phyloP scores from a whole-genome alignment of 1,140 invertebrate species.

The Asobara japonica region DNA sequence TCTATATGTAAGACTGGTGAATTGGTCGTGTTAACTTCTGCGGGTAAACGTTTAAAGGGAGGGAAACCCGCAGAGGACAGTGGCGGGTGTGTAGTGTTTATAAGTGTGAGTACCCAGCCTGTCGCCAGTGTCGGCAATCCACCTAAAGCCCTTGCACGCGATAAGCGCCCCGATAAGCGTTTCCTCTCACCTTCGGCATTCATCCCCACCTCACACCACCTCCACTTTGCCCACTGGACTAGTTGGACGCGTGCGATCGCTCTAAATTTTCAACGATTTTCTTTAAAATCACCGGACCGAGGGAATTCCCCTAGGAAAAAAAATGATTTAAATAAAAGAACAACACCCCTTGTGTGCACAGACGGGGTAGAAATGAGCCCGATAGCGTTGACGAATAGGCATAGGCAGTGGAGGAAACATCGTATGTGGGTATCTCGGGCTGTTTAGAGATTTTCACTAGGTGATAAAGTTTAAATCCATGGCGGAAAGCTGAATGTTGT shows the following conservation, averaged over 20 bases:
- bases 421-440: conserved; percentile 9
- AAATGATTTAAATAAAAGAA: conserved; percentile 18
- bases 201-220: conserved; percentile 13
- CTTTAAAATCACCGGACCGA: conserved; percentile 57
- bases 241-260: conserved; percentile 33
- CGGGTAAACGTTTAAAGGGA: conserved; percentile 1
- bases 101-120: conserved; percentile 18
- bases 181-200: conserved; percentile 24
- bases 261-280: conserved; percentile 65
- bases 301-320: background rate
- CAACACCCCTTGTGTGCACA: background rate
- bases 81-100: conserved; percentile 4
- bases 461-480: conserved; percentile 38
- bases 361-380: conserved; percentile 33
- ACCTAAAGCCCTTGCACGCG: conserved; percentile 61
- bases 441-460: conserved; percentile 50
- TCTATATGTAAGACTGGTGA: background rate
- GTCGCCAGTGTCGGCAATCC: conserved; percentile 49
- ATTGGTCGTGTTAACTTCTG: conserved; percentile 16
- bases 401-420: conserved; percentile 21
- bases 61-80: background rate
- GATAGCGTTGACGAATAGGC: conserved; percentile 62
- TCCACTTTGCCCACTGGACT: background rate
- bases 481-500: background rate
- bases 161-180: conserved; percentile 63